Evolutionary conservation across 2,797 vertebrate species (phyloP).

Genomic region (Enteromius paludinosus): DNA sequence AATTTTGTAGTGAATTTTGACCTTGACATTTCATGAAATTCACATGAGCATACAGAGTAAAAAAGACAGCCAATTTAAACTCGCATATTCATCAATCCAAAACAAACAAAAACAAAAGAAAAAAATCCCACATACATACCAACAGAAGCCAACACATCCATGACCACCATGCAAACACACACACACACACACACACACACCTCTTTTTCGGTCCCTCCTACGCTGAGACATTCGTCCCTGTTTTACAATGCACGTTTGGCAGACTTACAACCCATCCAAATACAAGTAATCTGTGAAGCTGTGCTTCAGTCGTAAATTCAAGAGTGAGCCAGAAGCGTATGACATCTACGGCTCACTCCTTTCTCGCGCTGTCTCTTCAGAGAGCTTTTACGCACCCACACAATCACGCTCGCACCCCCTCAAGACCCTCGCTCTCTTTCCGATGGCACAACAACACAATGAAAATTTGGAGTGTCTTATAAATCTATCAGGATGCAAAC

Average conservation of each 20-base stretch:
- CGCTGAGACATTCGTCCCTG: constrained; percentile 47
- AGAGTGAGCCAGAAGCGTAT: constrained; percentile 55
- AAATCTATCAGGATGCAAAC: constrained; percentile 82
- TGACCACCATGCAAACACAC: constrained; percentile 55
- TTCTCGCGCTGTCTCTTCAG: constrained; percentile 57
- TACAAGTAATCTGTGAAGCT: constrained; percentile 59
- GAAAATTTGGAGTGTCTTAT: constrained; percentile 79
- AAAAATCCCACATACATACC: constrained; percentile 16
- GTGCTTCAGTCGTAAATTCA: constrained; percentile 65
- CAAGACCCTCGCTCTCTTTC: constrained; percentile 59
- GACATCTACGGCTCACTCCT: constrained; percentile 59
- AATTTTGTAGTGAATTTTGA: background rate
- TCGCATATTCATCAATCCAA: background rate
- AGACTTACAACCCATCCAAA: constrained; percentile 63
- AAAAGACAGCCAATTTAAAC: background rate
- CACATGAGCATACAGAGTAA: constrained; percentile 1
- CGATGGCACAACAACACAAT: constrained; percentile 76
- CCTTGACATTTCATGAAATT: background rate
- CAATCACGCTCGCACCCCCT: constrained; percentile 53
- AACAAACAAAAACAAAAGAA: constrained; percentile 4
- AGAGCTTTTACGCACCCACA: constrained; percentile 67
- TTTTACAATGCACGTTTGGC: constrained; percentile 63
- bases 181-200: constrained; percentile 43
- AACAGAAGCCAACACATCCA: constrained; percentile 56
- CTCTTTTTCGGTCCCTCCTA: constrained; percentile 27